Evolutionary conservation across 1,140 invertebrate species (phyloP), one percentile per base, ranked within the genome.

Genomic region (Heliothis subflexa): DNA sequence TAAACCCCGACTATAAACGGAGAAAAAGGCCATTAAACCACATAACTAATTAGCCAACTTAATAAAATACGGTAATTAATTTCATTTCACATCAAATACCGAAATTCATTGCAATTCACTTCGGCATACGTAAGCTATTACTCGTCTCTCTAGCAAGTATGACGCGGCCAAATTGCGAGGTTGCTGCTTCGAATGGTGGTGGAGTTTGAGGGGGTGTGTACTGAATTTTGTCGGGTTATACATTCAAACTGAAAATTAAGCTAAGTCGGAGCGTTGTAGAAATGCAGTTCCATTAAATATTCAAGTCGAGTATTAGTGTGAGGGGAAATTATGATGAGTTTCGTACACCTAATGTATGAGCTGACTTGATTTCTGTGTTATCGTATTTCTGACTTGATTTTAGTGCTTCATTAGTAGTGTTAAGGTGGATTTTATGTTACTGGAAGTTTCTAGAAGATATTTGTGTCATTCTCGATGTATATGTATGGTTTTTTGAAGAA

Each of bases 261-360:
- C 84, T 74, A 82, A 81, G 82, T 85, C 84, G 81, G 84, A 80
- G 61, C 68, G 79, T 79, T 81, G 66, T 81, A 78, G 82, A 82
- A 83, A 77, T 83, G 84, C 84, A 85, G 66, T 85, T 78, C 81
- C 82, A 82, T 85, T 83, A 81, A 82, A 83, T 83, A 85, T 85
- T 83, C 84, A 81, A 79, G 78, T 78, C 64, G 50, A 76, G 80
- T 77, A 82, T 83, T 85, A 85, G 66, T 25, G 18, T 28, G 33
- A 40, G 33, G 18, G 66, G 47, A 52, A 70, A 70, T 70, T 70
- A 70, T 70, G 66, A 70, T n/a, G 66, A 52, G 16, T 28, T 50
- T 28, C 47, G 66, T 28, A 50, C 66, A 52, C 47, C 47, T 52
- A 52, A 70, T 52, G 66, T 21, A 70, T 28, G 18, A 50, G 66